phyloP scores from a whole-genome alignment of 2,888 invertebrate genomes.

The Eumacrocentrus americanus region DNA sequence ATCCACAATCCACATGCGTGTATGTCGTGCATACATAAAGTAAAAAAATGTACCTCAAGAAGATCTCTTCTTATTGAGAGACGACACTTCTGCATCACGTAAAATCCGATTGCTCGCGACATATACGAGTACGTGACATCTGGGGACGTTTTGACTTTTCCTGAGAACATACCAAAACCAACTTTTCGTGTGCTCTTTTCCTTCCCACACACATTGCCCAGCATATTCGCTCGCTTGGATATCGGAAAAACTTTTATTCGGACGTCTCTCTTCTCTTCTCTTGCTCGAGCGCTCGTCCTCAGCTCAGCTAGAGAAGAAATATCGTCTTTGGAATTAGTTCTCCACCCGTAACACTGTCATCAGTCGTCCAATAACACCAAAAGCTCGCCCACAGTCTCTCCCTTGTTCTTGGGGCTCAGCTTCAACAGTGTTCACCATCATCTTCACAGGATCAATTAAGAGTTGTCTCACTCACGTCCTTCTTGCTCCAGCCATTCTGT shows the following conservation, averaged over 20 bases:
- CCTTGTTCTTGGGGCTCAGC: not conserved
- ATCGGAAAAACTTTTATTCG: not conserved
- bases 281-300: not conserved
- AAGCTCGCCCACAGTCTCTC: not conserved
- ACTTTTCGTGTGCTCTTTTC: conserved; percentile 2
- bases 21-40: not conserved
- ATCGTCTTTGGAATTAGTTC: conserved; percentile 12
- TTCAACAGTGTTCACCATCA: not conserved
- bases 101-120: conserved; percentile 14
- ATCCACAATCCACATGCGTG: no score
- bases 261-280: no score
- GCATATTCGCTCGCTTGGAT: not conserved
- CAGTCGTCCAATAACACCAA: not conserved
- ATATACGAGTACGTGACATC: conserved; percentile 22
- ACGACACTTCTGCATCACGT: conserved; percentile 15
- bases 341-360: not conserved
- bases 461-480: conserved; percentile 5
- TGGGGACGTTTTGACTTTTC: conserved; percentile 13
- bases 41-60: not conserved
- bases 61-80: conserved; percentile 11
- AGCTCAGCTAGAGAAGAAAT: not conserved
- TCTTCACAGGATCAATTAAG: conserved; percentile 3
- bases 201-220: not conserved
- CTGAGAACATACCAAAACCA: no score
- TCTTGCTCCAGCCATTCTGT: conserved; percentile 51